These are phyloP conservation scores for Festucalex cinctus DNA, from an alignment of 2,113 vertebrate species.

Conservation along the genomic window DNA sequence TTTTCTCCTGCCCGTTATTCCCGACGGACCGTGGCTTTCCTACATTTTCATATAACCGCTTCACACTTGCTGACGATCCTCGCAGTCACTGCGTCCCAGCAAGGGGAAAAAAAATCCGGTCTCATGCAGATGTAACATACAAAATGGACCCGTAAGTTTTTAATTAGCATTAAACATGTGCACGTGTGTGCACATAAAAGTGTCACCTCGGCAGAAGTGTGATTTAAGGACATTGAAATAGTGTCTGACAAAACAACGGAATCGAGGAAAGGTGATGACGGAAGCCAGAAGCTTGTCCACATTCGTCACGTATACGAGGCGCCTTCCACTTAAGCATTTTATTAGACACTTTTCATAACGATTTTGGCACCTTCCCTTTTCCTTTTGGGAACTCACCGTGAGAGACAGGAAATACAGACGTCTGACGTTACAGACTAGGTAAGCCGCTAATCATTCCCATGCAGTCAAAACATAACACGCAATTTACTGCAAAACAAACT, in stretches of 20 bases:
- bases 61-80: constrained; percentile 14
- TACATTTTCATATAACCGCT: constrained; percentile 20
- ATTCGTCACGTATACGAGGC: constrained; percentile 14
- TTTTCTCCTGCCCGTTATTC: constrained; percentile 13
- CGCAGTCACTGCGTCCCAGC: constrained; percentile 12
- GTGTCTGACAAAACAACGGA: constrained; percentile 32
- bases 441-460: constrained; percentile 29
- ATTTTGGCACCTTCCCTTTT: constrained; percentile 11
- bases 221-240: constrained; percentile 50
- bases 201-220: constrained; percentile 48
- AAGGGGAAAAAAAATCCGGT: constrained; percentile 23
- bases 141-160: constrained; percentile 33
- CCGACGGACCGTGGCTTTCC: constrained; percentile 1
- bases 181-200: constrained; percentile 36
- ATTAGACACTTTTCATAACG: constrained; percentile 20
- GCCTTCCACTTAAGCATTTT: constrained; percentile 19
- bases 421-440: constrained; percentile 28
- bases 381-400: constrained; percentile 31
- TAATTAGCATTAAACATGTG: constrained; percentile 45
- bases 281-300: constrained; percentile 20
- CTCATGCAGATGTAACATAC: constrained; percentile 27
- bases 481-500: constrained; percentile 18
- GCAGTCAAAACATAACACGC: constrained; percentile 16
- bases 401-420: constrained; percentile 33
- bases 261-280: constrained; percentile 33